These are phyloP conservation scores for Limnodromus scolopaceus DNA, from an alignment of 2,797 vertebrate genomes.

Conservation along the genomic window DNA sequence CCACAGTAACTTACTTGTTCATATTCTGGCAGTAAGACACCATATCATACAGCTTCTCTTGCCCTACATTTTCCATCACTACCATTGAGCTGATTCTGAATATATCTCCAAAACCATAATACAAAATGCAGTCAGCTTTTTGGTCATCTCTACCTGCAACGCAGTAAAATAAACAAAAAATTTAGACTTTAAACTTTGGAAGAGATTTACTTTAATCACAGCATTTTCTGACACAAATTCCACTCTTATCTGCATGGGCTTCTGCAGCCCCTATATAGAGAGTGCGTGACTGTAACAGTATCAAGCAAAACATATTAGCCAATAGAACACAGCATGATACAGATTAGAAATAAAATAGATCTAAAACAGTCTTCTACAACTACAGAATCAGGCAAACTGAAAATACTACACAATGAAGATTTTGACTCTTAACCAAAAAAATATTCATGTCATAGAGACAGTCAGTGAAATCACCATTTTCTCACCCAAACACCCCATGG, in stretches of 20 bases:
- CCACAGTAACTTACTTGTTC: constrained; percentile 78
- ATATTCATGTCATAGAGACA: neutral
- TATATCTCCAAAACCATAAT: constrained; percentile 92
- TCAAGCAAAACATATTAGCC: neutral
- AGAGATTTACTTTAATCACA: neutral
- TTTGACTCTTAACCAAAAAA: neutral
- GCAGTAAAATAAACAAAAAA: neutral
- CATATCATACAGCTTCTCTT: constrained; percentile 94
- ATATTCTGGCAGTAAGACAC: constrained; percentile 91
- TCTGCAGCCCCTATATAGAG: neutral
- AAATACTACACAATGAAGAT: neutral
- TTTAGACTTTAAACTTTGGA: neutral
- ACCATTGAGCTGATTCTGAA: constrained; percentile 97
- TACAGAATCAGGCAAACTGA: neutral
- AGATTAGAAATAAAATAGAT: neutral
- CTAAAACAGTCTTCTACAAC: neutral
- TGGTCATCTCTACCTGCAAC: constrained; percentile 87
- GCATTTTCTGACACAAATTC: neutral
- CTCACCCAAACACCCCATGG: neutral
- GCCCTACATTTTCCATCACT: constrained; percentile 97
- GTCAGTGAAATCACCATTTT: neutral
- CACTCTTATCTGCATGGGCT: neutral
- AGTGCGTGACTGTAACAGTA: neutral
- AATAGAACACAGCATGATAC: neutral
- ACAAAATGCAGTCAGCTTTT: constrained; percentile 93